A percentile compares a stretch with the other conserved stretches of the same genome.
phyloP scores from a whole-genome alignment of 2,113 vertebrate genomes.

The Brachypodius melanocephalos region DNA sequence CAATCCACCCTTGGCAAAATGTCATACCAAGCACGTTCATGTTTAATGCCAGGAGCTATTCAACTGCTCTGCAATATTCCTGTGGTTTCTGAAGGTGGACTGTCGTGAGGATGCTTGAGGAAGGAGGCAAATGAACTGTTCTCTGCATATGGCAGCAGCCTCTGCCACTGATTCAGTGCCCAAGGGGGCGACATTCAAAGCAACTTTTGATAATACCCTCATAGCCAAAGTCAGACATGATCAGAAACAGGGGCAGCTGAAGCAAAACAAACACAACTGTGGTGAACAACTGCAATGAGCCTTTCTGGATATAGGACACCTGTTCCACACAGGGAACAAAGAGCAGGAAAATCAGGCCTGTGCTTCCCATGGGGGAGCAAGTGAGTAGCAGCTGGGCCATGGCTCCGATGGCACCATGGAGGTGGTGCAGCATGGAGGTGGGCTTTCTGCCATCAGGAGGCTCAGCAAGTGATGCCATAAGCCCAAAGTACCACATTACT shows the following conservation, averaged over 20 bases:
- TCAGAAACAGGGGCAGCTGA: neutral
- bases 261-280: neutral
- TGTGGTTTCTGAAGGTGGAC: neutral
- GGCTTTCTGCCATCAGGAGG: neutral
- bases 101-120: neutral
- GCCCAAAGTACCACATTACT: neutral
- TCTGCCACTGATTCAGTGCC: neutral
- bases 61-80: neutral
- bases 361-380: neutral
- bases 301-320: neutral
- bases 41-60: neutral
- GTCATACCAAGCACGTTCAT: neutral
- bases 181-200: neutral
- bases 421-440: neutral
- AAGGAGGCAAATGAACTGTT: neutral
- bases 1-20: neutral
- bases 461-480: neutral
- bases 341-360: neutral
- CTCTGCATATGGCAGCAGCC: neutral
- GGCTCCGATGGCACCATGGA: neutral
- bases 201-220: neutral
- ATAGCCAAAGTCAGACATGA: neutral
- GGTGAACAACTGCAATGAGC: neutral
- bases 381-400: fast-evolving
- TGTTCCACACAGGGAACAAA: neutral